Base-by-base conservation (phyloP, 2,888 invertebrate genomes). In the Cinara cedri region DNA sequence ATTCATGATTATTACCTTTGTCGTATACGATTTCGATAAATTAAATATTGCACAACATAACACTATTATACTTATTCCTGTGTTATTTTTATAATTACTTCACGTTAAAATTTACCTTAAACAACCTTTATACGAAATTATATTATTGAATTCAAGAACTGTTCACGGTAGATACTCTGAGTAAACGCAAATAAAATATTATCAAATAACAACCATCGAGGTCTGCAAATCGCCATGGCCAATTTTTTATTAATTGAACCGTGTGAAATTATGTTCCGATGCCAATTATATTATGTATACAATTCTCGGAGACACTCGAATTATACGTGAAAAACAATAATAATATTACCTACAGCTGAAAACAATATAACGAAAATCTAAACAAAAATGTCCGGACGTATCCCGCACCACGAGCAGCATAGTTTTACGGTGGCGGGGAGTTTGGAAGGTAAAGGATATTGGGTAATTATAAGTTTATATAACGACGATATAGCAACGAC, bases 121-220 rank as follows among this genome's bases (percentile, higher is more conserved):
- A 62, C 16, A 26, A 72, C 49, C 49, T 72, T 72, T 34, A 34
- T 6, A 21, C 11, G 11, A 57, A 60, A 19, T 72, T 1, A 19
- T 1, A 14, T 60, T 6, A 6, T 16, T 16, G 14, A 46, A 26
- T 57, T 26, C 46, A 46, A 46, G 8, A 44, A 72, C 57, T 49
- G 16, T 72, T 72, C 26, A 62, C 49, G 49, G 44, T 62, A 34
- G 24, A 21, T 60, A 16, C 16, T 34, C 3, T 34, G 34, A 42
- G 44, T 26, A 72, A n/a, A 60, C 49, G 11, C 44, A 68, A 63
- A 16, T 24, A 19, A 21, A 21, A 19, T 24, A 21, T 21, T 16
- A 19, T 14, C n/a, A 46, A 60, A 21, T 19, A 49, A 44, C 14
- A 49, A 44, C 60, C 26, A 49, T 14, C 62, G 72, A 72, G 62